phyloP scores from a whole-genome alignment of 2,797 vertebrate species.

The Sitta carolinensis region DNA sequence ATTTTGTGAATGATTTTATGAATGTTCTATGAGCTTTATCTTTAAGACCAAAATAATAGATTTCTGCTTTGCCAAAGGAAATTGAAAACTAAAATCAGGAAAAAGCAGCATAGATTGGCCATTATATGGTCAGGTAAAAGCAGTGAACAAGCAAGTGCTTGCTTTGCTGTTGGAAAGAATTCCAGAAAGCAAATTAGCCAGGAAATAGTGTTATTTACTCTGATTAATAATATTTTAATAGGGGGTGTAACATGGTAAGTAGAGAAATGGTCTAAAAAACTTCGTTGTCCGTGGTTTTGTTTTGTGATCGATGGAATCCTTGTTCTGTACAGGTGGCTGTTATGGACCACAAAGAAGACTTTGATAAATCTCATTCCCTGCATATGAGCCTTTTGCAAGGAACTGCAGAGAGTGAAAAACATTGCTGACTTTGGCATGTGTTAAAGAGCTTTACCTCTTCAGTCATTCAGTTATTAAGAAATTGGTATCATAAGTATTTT shows the following conservation, averaged over 20 bases:
- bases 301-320: background rate
- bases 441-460: background rate
- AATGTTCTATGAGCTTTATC: background rate
- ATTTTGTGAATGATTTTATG: background rate
- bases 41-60: background rate
- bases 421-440: background rate
- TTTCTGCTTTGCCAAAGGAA: background rate
- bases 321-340: background rate
- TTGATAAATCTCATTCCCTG: background rate
- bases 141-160: background rate
- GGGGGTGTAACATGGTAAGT: background rate
- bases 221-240: background rate
- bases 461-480: background rate
- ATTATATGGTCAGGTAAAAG: background rate
- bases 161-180: background rate
- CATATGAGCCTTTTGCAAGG: background rate
- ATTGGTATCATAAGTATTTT: background rate
- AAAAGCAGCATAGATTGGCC: background rate
- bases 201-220: background rate
- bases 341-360: background rate
- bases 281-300: background rate
- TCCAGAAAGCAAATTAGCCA: background rate
- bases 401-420: background rate
- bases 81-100: background rate
- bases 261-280: background rate